A percentile compares a stretch with the other conserved stretches of the same genome.
Conservation (phyloP, 2,888 invertebrate species). For the Leptinotarsa peninsularis region DNA sequence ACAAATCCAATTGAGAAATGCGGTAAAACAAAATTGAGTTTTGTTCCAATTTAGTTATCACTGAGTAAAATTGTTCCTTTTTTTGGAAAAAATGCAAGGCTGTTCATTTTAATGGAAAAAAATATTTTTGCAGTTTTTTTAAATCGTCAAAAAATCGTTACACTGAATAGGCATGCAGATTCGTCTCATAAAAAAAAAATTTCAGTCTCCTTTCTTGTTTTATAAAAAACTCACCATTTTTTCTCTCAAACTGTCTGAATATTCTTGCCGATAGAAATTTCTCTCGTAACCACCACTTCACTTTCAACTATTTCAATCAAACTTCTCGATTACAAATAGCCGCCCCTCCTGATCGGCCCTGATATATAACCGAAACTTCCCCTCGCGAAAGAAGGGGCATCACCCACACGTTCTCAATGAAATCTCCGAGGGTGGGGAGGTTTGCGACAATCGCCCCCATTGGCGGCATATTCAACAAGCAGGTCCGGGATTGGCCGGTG, state of each 20-base stretch:
- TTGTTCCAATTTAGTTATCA: no score
- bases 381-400: conserved; percentile 56
- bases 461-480: conserved; percentile 60
- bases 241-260: conserved; percentile 7
- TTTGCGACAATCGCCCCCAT: conserved; percentile 59
- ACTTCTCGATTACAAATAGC: conserved; percentile 53
- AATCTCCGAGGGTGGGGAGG: conserved; percentile 64
- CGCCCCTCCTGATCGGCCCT: conserved; percentile 56
- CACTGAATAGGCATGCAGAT: no score
- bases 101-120: no score
- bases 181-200: no score
- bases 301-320: conserved; percentile 25
- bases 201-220: no score
- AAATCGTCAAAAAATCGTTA: no score
- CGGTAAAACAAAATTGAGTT: no score
- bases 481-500: conserved; percentile 57
- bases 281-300: conserved; percentile 29
- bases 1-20: no score
- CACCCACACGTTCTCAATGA: conserved; percentile 81
- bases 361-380: conserved; percentile 63
- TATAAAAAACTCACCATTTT: conserved; percentile 21
- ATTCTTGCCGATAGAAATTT: conserved; percentile 29
- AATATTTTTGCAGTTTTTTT: no score
- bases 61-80: no score
- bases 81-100: no score